phyloP scores from a whole-genome alignment of 2,797 vertebrate genomes.

The Acipenser ruthenus region DNA sequence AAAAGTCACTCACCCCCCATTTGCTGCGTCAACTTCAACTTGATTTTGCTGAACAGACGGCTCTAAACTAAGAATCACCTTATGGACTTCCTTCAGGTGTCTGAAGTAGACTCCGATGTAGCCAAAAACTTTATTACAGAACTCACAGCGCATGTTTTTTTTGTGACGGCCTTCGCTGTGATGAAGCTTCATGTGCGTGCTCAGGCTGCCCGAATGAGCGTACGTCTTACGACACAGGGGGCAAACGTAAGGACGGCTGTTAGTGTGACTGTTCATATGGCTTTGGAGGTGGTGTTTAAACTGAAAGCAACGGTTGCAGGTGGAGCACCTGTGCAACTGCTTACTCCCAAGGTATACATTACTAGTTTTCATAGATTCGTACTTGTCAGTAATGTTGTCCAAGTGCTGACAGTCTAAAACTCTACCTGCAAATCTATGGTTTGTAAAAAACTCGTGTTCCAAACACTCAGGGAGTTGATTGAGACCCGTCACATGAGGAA shows the following conservation, averaged over 20 bases:
- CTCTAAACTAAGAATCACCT: constrained; percentile 81
- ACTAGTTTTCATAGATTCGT: constrained; percentile 30
- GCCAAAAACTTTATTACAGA: constrained; percentile 87
- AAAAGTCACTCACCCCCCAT: constrained; percentile 41
- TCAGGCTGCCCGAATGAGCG: constrained; percentile 73
- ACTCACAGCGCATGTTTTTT: constrained; percentile 77
- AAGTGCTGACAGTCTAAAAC: constrained; percentile 25
- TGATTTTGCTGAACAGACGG: constrained; percentile 41
- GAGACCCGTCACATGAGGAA: constrained; percentile 58
- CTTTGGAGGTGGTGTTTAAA: constrained; percentile 85
- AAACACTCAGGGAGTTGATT: constrained; percentile 24
- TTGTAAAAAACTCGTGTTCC: constrained; percentile 41
- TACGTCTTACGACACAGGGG: constrained; percentile 76
- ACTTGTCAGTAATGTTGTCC: constrained; percentile 30
- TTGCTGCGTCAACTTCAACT: constrained; percentile 47
- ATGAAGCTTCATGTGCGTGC: constrained; percentile 81
- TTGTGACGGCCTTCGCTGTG: constrained; percentile 69
- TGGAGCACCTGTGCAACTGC: constrained; percentile 59
- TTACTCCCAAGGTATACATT: constrained; percentile 46
- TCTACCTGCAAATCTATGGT: constrained; percentile 35
- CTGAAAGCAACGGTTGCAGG: constrained; percentile 78
- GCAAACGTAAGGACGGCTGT: constrained; percentile 74
- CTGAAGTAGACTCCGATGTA: constrained; percentile 86
- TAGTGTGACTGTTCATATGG: constrained; percentile 76
- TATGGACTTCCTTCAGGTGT: constrained; percentile 84